Base-by-base conservation (phyloP, 1,140 invertebrate species). In the Trialeurodes vaporariorum region DNA sequence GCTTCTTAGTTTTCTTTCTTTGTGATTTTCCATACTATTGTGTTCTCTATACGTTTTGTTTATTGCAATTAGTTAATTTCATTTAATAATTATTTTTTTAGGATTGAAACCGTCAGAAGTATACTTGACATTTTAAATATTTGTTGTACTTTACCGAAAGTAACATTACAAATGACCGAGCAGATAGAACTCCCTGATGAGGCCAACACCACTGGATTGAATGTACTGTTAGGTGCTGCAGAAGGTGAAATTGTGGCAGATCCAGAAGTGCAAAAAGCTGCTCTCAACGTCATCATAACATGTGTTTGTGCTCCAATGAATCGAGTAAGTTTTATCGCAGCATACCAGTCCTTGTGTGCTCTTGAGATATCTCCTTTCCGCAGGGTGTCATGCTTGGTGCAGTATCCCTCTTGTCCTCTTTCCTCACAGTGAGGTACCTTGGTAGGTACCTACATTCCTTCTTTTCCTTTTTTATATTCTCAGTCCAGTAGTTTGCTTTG, bases 261-360 rank as follows among this genome's bases (percentile, higher is more conserved):
- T 75, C 83, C 93, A 0, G 94, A 98, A 75, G 93, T 97, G 0
- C 90, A 96, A 75, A 90, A 92, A 75, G 88, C 94, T 0, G 94
- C 94, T 0, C 79, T 98, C 0, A 85, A 89, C 71, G 88, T 94
- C 12, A 83, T 98, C 27, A 89, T 93, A 60, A 96, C 96, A 76
- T 95, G 93, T 79, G 92, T 96, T 2, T 97, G 94, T 80, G 92
- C 92, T 17, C 93, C 94, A 0, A 85, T 93, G 22, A 84, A 89
- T 69, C 84, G 91, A 76, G 90, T 92, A 80, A 79, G 77, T 76
- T 67, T 12, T 66, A 63, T 61, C 66, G n/a, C n/a, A n/a, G n/a
- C n/a, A n/a, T n/a, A n/a, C n/a, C n/a, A n/a, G n/a, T n/a, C n/a
- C n/a, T n/a, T n/a, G n/a, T n/a, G n/a, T n/a, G n/a, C n/a, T n/a